Evolutionary conservation across 1,140 invertebrate species (phyloP), one percentile per base, ranked within the genome.

Genomic region (Caenorhabditis tropicalis): DNA sequence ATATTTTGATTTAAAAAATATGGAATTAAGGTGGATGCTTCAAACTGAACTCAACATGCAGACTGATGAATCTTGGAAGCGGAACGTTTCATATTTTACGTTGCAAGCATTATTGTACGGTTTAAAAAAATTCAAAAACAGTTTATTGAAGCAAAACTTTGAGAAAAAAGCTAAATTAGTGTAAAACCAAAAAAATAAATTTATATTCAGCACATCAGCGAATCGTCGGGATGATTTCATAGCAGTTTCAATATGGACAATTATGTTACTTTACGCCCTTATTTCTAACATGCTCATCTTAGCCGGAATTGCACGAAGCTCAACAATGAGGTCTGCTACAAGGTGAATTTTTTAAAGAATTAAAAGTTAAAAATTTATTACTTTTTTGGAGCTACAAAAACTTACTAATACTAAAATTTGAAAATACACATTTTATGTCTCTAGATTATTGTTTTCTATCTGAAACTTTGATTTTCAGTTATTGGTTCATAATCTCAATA

Each of bases 401-500:
- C n/a, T n/a, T n/a, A n/a, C n/a, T n/a, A n/a, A n/a, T n/a, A n/a
- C n/a, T n/a, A 15, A 36, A 27, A 56, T 48, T 7, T 48, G 48
- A 81, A 29, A 2, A 12, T 0, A 80, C 27, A 24, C 12, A 80
- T n/a, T 48, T 27, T 43, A 16, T 60, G 24, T n/a, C n/a, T n/a
- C n/a, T n/a, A n/a, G n/a, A n/a, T n/a, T n/a, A n/a, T n/a, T n/a
- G n/a, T n/a, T n/a, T n/a, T n/a, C n/a, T n/a, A n/a, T n/a, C n/a
- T n/a, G n/a, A n/a, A n/a, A n/a, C n/a, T n/a, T n/a, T n/a, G n/a
- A n/a, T n/a, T n/a, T n/a, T n/a, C 70, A 87, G 87, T 65, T 88
- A 88, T 74, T 88, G 87, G 87, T 88, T 88, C n/a, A 88, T 88
- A 16, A 88, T 88, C 16, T 87, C 85, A 36, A 56, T 88, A 12